A percentile compares a stretch with the other conserved stretches of the same genome.
These are phyloP conservation scores for Regulus satrapa DNA, from an alignment of 2,113 vertebrate species.

Conservation along the genomic window DNA sequence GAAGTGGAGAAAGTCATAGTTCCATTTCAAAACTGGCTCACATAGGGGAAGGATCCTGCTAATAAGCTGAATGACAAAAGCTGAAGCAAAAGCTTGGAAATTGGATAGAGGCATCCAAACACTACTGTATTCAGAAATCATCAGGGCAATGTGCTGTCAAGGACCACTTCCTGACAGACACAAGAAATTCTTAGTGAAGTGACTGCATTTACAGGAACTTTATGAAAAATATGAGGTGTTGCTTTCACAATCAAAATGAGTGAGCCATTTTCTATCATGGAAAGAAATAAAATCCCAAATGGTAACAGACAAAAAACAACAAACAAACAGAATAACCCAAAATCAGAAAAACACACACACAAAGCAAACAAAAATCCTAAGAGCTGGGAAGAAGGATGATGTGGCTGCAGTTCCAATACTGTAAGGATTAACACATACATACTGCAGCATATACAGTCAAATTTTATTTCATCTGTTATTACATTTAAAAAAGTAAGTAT, in stretches of 20 bases:
- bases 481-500: neutral
- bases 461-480: neutral
- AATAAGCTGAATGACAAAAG: neutral
- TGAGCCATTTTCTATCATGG: accelerated
- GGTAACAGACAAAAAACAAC: neutral
- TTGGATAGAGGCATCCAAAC: neutral
- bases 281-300: neutral
- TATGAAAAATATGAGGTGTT: no score
- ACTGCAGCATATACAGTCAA: neutral
- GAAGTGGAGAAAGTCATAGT: neutral
- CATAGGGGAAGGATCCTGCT: neutral
- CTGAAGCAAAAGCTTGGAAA: neutral
- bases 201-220: neutral
- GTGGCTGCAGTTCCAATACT: neutral
- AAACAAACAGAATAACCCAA: neutral
- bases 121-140: neutral
- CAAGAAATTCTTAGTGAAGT: neutral
- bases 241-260: neutral
- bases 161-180: neutral
- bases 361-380: neutral
- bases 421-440: neutral
- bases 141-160: neutral
- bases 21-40: neutral
- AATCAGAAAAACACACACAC: neutral
- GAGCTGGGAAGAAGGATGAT: neutral